Conservation (phyloP, 35 echinoderm and acorn worm species). For the Lytechinus variegatus region DNA sequence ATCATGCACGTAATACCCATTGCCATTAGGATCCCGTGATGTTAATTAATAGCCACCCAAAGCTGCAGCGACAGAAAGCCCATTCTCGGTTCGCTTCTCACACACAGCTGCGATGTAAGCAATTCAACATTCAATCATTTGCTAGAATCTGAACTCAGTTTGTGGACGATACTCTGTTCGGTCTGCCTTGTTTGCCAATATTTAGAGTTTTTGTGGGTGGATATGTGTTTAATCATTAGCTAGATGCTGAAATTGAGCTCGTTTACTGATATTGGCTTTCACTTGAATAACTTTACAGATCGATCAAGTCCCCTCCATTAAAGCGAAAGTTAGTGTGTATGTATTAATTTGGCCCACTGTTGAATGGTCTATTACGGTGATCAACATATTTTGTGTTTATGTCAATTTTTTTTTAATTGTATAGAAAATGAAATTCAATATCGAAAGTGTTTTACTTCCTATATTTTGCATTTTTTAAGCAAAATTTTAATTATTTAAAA, state of each 20-base stretch:
- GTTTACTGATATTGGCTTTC: background rate
- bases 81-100: background rate
- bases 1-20: background rate
- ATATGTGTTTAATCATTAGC: conserved; percentile 4
- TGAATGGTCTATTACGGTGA: no score
- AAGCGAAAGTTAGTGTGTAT: background rate
- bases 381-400: background rate
- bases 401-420: background rate
- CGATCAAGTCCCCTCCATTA: background rate
- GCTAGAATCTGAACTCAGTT: background rate
- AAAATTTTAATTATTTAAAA: no score
- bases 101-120: background rate
- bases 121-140: conserved; percentile 10
- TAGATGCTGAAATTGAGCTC: background rate
- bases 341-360: background rate
- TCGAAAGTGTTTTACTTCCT: no score
- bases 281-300: background rate
- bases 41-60: background rate
- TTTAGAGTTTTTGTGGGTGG: background rate
- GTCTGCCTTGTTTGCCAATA: background rate
- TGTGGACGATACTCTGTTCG: background rate
- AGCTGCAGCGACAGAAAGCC: background rate
- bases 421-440: no score
- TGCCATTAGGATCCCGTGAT: background rate
- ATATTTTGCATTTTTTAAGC: no score